A percentile compares a stretch with the other conserved stretches of the same genome.
These are phyloP conservation scores for Actenoides lindsayi DNA, from an alignment of 2,113 vertebrate genomes.

Conservation along the genomic window DNA sequence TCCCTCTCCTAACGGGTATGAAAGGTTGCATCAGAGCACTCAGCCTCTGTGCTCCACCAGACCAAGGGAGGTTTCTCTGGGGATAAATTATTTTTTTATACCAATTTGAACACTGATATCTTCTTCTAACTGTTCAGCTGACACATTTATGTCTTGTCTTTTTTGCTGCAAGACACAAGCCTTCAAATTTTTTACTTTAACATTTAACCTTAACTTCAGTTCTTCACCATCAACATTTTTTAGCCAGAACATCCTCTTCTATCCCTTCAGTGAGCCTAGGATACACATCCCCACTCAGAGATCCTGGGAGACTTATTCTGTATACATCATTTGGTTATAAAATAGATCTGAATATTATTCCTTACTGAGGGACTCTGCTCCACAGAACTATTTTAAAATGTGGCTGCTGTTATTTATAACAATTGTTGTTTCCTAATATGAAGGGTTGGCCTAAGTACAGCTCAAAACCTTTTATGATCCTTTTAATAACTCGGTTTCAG, in stretches of 20 bases:
- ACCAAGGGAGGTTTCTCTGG: background rate
- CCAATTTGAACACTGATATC: background rate
- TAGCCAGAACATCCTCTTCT: background rate
- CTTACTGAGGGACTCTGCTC: background rate
- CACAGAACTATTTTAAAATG: background rate
- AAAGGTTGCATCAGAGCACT: background rate
- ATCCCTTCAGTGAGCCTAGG: background rate
- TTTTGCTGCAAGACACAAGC: background rate
- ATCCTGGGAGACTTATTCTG: background rate
- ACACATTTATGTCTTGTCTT: background rate
- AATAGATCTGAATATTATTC: background rate
- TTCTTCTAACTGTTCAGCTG: background rate
- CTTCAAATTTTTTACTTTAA: background rate
- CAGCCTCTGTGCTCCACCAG: background rate
- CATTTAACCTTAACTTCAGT: background rate
- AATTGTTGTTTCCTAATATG: background rate
- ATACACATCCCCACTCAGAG: background rate
- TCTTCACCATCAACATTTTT: background rate
- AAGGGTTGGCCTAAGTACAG: background rate
- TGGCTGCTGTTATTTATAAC: background rate
- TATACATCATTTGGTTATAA: background rate
- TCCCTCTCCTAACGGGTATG: rapidly evolving
- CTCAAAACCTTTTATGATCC: background rate
- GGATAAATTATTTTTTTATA: background rate
- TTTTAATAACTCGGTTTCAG: background rate